Conservation (phyloP, 2,113 vertebrate genomes). For the Redunca redunca region DNA sequence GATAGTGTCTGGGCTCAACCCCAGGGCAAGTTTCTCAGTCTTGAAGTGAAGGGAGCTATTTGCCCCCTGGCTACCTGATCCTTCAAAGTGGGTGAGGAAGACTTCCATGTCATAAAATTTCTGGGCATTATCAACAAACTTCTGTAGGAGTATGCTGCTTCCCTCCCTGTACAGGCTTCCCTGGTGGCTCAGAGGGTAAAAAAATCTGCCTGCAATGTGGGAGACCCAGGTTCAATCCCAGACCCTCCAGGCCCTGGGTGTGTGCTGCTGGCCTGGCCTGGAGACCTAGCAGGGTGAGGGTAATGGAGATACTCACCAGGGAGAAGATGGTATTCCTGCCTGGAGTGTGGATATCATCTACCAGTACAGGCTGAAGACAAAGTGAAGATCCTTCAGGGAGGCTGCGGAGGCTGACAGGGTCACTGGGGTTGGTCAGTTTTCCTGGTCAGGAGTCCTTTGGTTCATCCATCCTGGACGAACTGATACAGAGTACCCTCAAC, state of each 20-base stretch:
- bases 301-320: conserved; percentile 70
- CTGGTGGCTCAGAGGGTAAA: background rate
- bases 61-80: conserved; percentile 34
- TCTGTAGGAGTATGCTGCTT: background rate
- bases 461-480: background rate
- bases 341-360: conserved; percentile 40
- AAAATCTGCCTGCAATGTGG: accelerated
- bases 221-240: conserved; percentile 52
- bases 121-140: conserved; percentile 75
- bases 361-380: conserved; percentile 77
- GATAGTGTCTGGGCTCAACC: conserved; percentile 58
- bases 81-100: conserved; percentile 74
- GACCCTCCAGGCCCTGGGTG: conserved; percentile 70
- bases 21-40: conserved; percentile 73
- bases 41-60: conserved; percentile 75
- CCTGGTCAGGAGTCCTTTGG: background rate
- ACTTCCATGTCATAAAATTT: conserved; percentile 70
- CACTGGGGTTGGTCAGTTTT: background rate
- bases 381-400: conserved; percentile 69
- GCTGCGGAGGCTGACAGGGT: accelerated
- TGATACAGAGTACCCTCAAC: background rate
- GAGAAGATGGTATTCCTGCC: conserved; percentile 80
- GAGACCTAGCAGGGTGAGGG: conserved; percentile 76
- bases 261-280: conserved; percentile 74
- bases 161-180: background rate